Conservation (phyloP, 1,140 invertebrate species). For the Drosophila funebris region DNA sequence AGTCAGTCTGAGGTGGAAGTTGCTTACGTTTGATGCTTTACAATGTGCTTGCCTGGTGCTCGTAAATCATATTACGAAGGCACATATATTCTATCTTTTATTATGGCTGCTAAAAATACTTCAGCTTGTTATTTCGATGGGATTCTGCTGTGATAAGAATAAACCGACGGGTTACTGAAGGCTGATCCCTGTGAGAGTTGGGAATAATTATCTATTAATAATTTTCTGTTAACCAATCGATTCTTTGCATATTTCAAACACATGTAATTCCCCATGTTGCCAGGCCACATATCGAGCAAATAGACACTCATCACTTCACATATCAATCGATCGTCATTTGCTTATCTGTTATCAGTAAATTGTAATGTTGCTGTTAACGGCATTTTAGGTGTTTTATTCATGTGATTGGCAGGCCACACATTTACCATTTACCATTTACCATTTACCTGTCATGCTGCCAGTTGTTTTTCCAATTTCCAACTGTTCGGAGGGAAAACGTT, state of each 20-base stretch:
- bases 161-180: no score
- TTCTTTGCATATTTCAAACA: background rate
- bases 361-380: conserved; percentile 2
- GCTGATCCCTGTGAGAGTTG: no score
- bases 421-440: no score
- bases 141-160: no score
- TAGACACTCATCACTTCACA: background rate
- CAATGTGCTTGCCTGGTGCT: conserved; percentile 53
- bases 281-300: background rate
- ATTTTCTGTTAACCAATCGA: background rate
- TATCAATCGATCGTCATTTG: conserved; percentile 29
- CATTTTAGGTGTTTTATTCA: conserved; percentile 2
- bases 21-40: conserved; percentile 73
- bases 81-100: conserved; percentile 22
- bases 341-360: conserved; percentile 16
- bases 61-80: conserved; percentile 31
- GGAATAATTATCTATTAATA: background rate
- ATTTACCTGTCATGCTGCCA: conserved; percentile 11
- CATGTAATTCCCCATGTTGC: conserved; percentile 9
- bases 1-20: conserved; percentile 48
- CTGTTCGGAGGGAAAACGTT: conserved; percentile 21
- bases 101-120: conserved; percentile 61
- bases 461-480: conserved; percentile 38
- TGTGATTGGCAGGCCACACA: background rate
- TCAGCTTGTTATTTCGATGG: background rate